Evolutionary conservation across 2,888 invertebrate species (phyloP).

Genomic region (Phengaris arion): DNA sequence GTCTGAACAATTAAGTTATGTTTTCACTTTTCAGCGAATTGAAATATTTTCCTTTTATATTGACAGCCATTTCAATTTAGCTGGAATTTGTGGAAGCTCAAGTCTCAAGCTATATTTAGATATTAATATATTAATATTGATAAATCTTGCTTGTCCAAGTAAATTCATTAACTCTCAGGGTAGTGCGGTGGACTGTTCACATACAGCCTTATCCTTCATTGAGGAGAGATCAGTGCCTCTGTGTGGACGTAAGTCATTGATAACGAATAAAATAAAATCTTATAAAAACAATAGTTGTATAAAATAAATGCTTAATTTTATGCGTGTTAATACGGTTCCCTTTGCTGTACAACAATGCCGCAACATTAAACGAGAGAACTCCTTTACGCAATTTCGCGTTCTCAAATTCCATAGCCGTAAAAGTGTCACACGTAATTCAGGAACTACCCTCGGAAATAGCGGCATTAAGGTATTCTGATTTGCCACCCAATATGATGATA

Average conservation of each 20-base stretch:
- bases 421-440: slow-evolving; percentile 49
- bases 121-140: too few species aligned
- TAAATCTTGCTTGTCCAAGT: too few species aligned
- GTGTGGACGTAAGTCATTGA: background rate
- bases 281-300: background rate
- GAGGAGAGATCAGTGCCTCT: too few species aligned
- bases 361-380: slow-evolving; percentile 40
- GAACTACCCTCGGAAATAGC: slow-evolving; percentile 37
- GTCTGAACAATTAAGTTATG: slow-evolving; percentile 17
- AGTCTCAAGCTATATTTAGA: background rate
- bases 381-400: slow-evolving; percentile 49
- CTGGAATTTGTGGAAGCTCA: background rate
- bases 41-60: slow-evolving; percentile 25
- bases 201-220: too few species aligned
- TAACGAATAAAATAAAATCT: background rate
- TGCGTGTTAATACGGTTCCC: background rate
- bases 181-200: too few species aligned
- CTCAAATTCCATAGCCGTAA: slow-evolving; percentile 43
- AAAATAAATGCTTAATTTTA: background rate
- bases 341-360: background rate
- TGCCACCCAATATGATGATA: slow-evolving; percentile 56
- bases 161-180: too few species aligned
- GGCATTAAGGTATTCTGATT: slow-evolving; percentile 50
- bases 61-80: slow-evolving; percentile 12
- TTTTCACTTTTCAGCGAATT: background rate